Evolutionary conservation across 92 coral and sea anemone genomes (phyloP).

Genomic region (Isaurus tuberculatus): DNA sequence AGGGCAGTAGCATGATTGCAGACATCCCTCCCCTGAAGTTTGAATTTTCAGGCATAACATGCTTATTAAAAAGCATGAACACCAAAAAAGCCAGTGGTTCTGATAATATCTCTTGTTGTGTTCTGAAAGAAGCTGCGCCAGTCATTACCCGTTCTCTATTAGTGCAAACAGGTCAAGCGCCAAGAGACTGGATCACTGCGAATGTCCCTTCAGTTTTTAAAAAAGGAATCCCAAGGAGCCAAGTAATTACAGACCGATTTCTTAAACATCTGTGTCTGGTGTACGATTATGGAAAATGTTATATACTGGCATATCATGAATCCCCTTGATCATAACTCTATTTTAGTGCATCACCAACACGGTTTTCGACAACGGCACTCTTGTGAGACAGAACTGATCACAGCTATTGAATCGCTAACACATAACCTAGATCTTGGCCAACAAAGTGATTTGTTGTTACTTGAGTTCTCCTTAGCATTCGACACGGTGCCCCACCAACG

Average conservation of each 20-base stretch:
- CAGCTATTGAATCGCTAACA: background rate
- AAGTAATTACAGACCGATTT: background rate
- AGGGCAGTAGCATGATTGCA: conserved; percentile 31
- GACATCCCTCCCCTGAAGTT: conserved; percentile 23
- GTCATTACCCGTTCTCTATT: conserved; percentile 12
- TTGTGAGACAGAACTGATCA: background rate
- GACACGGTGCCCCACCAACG: conserved; percentile 8
- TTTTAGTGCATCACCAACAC: background rate
- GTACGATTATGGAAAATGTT: conserved; percentile 8
- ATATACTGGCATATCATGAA: conserved; percentile 3
- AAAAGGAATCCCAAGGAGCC: conserved; percentile 3
- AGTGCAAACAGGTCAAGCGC: conserved; percentile 11
- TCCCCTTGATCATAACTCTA: background rate
- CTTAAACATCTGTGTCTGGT: background rate
- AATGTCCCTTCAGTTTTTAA: background rate
- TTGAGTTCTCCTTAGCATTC: conserved; percentile 6
- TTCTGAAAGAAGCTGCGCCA: conserved; percentile 33
- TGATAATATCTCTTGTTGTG: conserved; percentile 1
- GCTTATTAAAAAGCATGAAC: conserved; percentile 24
- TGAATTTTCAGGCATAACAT: conserved; percentile 32
- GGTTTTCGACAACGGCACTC: conserved; percentile 4
- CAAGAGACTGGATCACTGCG: conserved; percentile 36
- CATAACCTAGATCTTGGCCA: conserved; percentile 20
- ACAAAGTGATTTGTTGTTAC: conserved; percentile 17
- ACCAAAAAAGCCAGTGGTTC: background rate